Conservation (phyloP, 1,140 invertebrate genomes). For the Scaptomyza montana region DNA sequence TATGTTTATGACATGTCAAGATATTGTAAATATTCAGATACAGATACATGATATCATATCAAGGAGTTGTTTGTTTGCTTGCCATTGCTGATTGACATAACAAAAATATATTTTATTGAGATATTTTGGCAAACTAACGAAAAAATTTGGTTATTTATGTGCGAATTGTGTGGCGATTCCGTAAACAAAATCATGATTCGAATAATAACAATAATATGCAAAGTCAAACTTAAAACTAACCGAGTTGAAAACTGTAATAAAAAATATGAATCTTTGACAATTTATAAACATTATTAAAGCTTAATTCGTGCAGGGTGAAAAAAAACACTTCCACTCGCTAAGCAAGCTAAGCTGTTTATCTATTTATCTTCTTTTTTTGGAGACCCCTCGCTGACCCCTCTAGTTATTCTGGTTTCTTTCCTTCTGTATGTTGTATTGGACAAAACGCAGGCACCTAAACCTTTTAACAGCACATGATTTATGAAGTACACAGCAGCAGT, state of each 20-base stretch:
- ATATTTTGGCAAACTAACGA: constrained; percentile 57
- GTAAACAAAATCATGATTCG: constrained; percentile 60
- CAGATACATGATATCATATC: constrained; percentile 24
- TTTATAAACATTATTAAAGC: constrained; percentile 17
- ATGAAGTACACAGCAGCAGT: constrained; percentile 61
- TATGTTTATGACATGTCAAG: constrained; percentile 1
- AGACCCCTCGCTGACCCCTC: constrained; percentile 21
- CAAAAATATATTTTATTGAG: constrained; percentile 59
- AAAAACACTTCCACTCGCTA: constrained; percentile 38
- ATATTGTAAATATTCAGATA: background rate
- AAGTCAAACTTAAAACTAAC: background rate
- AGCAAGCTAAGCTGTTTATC: constrained; percentile 51
- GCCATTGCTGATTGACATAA: constrained; percentile 74
- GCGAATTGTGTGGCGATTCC: constrained; percentile 46
- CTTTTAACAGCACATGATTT: constrained; percentile 77
- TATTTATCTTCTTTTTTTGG: constrained; percentile 39
- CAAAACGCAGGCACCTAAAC: constrained; percentile 48
- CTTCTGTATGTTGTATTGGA: constrained; percentile 52
- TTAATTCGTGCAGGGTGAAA: constrained; percentile 11
- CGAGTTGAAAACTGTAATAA: background rate
- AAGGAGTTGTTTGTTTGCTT: constrained; percentile 45
- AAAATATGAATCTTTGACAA: background rate
- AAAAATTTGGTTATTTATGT: constrained; percentile 58
- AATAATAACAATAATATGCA: constrained; percentile 22
- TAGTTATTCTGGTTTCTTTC: background rate